Conservation (phyloP, 2,113 vertebrate genomes). For the Mola mola region DNA sequence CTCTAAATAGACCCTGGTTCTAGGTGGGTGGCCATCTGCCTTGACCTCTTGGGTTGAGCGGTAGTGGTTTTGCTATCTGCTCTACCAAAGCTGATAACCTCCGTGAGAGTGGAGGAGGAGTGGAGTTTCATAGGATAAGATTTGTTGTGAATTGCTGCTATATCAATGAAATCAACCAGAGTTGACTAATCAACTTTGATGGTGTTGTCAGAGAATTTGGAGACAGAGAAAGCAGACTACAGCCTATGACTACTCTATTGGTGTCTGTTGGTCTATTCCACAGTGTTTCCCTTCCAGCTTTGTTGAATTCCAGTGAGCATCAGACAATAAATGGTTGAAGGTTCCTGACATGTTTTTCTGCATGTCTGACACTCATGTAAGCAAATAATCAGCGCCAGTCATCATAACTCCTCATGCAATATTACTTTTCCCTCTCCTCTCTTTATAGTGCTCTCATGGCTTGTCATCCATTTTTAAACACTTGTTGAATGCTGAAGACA, state of each 20-base stretch:
- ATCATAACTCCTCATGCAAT: slow-evolving; percentile 9
- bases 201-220: neutral
- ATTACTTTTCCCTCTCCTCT: slow-evolving; percentile 5
- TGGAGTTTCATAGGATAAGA: no score
- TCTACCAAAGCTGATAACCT: no score
- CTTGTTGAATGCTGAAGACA: slow-evolving; percentile 56
- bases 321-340: slow-evolving; percentile 17
- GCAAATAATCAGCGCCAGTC: slow-evolving; percentile 33
- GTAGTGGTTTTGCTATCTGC: no score
- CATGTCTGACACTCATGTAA: slow-evolving; percentile 28
- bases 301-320: slow-evolving; percentile 43
- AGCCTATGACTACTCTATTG: slow-evolving; percentile 28
- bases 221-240: no score
- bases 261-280: slow-evolving; percentile 29
- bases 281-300: slow-evolving; percentile 29
- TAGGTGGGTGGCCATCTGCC: no score
- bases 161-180: no score
- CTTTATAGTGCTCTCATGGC: slow-evolving; percentile 15
- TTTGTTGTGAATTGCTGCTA: no score
- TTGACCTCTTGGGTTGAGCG: no score
- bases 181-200: no score
- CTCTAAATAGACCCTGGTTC: no score
- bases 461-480: slow-evolving; percentile 47
- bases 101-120: no score
- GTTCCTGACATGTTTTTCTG: slow-evolving; percentile 5